phyloP scores from a whole-genome alignment of 1,140 invertebrate genomes.

The Drosophila varians region DNA sequence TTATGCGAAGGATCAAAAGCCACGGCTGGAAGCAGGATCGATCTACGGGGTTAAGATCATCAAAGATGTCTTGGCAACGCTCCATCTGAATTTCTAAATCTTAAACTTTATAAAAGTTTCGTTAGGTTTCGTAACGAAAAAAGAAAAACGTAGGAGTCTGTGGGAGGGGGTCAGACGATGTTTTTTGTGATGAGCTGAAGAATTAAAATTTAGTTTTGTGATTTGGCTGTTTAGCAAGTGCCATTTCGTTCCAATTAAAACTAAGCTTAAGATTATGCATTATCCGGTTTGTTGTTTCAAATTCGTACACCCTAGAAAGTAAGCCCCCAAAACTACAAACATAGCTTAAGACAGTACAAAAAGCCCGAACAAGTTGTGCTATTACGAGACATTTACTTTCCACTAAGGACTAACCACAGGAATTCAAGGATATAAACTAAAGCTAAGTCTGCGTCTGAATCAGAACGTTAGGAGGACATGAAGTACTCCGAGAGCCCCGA shows the following conservation, averaged over 20 bases:
- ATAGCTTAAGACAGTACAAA: slow-evolving; percentile 22
- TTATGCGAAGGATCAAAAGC: slow-evolving; percentile 9
- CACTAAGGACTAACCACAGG: slow-evolving; percentile 5
- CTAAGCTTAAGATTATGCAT: slow-evolving; percentile 12
- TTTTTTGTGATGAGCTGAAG: background rate
- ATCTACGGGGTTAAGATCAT: slow-evolving; percentile 21
- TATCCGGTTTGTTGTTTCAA: slow-evolving; percentile 29
- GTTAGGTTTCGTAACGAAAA: slow-evolving; percentile 25
- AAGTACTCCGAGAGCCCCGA: slow-evolving; percentile 26
- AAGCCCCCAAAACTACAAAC: slow-evolving; percentile 14
- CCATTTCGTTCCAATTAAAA: slow-evolving; percentile 49
- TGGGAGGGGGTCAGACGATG: slow-evolving; percentile 21
- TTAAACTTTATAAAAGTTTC: slow-evolving; percentile 68
- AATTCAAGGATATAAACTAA: slow-evolving; percentile 6
- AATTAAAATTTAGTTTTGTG: slow-evolving; percentile 15
- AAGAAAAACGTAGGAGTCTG: slow-evolving; percentile 36
- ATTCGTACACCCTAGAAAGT: slow-evolving; percentile 10
- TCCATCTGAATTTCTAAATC: slow-evolving; percentile 49
- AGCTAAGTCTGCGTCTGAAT: background rate
- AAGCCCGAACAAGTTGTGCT: background rate
- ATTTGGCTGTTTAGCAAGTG: slow-evolving; percentile 58
- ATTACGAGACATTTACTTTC: slow-evolving; percentile 40
- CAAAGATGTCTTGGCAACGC: slow-evolving; percentile 14
- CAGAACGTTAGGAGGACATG: slow-evolving; percentile 11
- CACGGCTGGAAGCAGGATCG: background rate